phyloP scores from a whole-genome alignment of 2,888 invertebrate genomes.

The Colletes collaris region DNA sequence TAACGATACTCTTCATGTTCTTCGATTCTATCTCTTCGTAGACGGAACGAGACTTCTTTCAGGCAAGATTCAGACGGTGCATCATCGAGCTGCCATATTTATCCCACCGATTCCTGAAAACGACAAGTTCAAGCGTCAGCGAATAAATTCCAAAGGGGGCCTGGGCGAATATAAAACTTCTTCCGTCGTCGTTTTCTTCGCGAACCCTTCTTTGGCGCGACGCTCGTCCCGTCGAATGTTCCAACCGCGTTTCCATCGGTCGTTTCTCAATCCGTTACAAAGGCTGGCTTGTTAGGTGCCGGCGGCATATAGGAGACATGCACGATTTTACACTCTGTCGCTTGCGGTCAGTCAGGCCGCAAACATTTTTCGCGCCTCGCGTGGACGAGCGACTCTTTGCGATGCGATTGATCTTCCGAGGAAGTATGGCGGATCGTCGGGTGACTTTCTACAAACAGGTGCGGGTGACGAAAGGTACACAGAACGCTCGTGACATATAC shows the following conservation, averaged over 20 bases:
- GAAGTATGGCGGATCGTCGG: constrained; percentile 8
- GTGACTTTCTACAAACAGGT: constrained; percentile 53
- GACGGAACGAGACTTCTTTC: too few relatives aligned
- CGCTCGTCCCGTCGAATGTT: constrained; percentile 47
- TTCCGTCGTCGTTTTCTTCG: neutral
- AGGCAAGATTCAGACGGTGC: too few relatives aligned
- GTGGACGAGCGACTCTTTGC: constrained; percentile 37
- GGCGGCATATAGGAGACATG: constrained; percentile 41
- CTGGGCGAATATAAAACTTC: too few relatives aligned
- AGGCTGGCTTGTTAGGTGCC: constrained; percentile 57
- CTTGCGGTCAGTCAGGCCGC: constrained; percentile 59
- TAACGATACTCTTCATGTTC: too few relatives aligned
- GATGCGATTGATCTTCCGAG: constrained; percentile 30
- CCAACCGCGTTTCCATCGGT: constrained; percentile 44
- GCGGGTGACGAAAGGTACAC: constrained; percentile 14
- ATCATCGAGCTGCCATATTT: too few relatives aligned
- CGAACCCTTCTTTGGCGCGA: constrained; percentile 11
- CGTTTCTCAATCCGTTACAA: constrained; percentile 60
- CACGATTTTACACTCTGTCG: constrained; percentile 60
- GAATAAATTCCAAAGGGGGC: too few relatives aligned
- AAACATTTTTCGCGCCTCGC: constrained; percentile 62
- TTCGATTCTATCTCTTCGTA: too few relatives aligned
- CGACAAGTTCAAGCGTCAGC: too few relatives aligned
- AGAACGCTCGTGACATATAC: neutral
- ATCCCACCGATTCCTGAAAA: too few relatives aligned